Base-by-base conservation (phyloP, 2,888 invertebrate genomes). In the Dryomyza anilis region DNA sequence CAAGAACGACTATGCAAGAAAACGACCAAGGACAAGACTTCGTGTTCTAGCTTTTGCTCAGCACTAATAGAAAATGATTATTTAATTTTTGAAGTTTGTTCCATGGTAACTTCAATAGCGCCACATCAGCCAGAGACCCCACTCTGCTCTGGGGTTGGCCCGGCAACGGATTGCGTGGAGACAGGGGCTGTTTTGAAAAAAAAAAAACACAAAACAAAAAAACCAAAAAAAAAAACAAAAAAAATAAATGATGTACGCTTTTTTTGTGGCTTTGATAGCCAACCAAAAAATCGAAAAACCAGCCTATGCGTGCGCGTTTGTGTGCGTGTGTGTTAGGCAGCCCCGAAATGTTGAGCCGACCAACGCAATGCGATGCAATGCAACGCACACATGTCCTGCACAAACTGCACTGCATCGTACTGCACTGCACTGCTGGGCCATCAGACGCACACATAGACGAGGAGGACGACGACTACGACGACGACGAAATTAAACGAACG, bases 141-240 rank as follows among this genome's bases (percentile, higher is more conserved):
- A 29, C 12, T 46, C 23, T 3, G 39, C 14, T 59, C 61, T 61
- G 67, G 70, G 69, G 68, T 68, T 70, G 68, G 61, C 67, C 66
- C 67, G 58, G 65, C 62, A 60, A 55, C 56, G 36, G 33, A 39
- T 25, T 43, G 62, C 63, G 36, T 33, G 55, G 50, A 63, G 64
- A 69, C 68, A 69, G 70, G 71, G 71, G 73, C 71, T 69, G 71
- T 65, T 73, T 71, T 71, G 67, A 72, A 70, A 71, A 71, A n/a
- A n/a, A n/a, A n/a, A n/a, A n/a, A n/a, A n/a, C n/a, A n/a, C n/a
- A n/a, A n/a, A n/a, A n/a, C n/a, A n/a, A n/a, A n/a, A n/a, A n/a
- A n/a, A n/a, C n/a, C n/a, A n/a, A n/a, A n/a, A n/a, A n/a, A n/a
- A n/a, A n/a, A n/a, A 67, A 65, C 57, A 56, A 36, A 56, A 30